Evolutionary conservation across 1,140 invertebrate species (phyloP).

Genomic region (Ceratitis capitata): DNA sequence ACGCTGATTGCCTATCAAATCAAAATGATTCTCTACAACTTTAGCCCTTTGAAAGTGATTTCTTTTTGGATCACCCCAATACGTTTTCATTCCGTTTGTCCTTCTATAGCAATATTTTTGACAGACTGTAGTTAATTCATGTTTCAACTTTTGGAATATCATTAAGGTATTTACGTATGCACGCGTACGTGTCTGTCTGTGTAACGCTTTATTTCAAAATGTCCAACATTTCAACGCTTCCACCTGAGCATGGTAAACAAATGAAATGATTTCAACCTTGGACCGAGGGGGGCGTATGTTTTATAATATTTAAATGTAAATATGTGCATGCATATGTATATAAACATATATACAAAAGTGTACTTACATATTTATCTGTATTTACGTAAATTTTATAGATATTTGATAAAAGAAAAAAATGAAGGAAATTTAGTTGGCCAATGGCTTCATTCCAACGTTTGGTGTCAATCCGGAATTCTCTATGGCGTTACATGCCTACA

Average conservation of each 20-base stretch:
- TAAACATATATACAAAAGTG: not conserved
- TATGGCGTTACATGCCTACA: no score
- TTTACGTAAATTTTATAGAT: not conserved
- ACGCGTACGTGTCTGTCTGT: not conserved
- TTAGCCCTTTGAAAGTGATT: no score
- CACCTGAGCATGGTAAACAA: not conserved
- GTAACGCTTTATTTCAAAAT: not conserved
- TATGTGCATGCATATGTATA: not conserved
- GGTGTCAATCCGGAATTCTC: not conserved
- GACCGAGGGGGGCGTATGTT: not conserved
- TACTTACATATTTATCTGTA: not conserved
- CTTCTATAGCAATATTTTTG: not conserved
- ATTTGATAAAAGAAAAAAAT: not conserved
- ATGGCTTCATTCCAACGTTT: not conserved
- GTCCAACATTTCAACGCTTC: slow-evolving; percentile 1
- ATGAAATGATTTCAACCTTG: not conserved
- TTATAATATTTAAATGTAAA: no score
- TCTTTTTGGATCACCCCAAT: no score
- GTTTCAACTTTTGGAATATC: not conserved
- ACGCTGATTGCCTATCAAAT: no score
- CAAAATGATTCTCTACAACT: no score
- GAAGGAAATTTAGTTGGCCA: not conserved
- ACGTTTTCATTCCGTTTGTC: not conserved
- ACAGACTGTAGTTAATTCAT: not conserved
- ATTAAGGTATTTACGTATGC: not conserved